These are phyloP conservation scores for Scolopax mira DNA, from an alignment of 2,113 vertebrate species.

Conservation along the genomic window DNA sequence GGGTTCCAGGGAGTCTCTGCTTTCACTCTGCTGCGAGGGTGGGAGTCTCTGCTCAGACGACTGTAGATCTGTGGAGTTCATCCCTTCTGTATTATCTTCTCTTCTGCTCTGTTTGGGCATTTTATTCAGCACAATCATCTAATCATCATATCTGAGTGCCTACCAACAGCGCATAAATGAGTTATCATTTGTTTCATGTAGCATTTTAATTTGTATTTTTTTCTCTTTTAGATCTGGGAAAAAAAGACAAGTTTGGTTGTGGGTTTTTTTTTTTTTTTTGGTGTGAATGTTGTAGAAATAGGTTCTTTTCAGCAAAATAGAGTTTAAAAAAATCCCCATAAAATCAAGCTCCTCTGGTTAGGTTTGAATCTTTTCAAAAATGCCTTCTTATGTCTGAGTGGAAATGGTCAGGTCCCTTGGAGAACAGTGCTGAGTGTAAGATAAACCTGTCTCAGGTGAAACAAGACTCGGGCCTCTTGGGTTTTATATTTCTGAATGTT, in stretches of 20 bases:
- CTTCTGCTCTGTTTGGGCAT: not conserved
- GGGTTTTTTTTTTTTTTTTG: not conserved
- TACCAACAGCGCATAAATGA: not conserved
- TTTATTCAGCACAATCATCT: not conserved
- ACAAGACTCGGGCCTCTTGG: conserved; percentile 3
- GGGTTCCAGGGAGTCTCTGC: not conserved
- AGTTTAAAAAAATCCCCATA: not conserved
- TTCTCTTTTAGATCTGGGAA: not conserved
- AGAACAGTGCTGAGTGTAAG: not conserved
- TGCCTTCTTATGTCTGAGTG: not conserved
- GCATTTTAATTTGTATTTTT: not conserved
- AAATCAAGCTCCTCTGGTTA: not conserved
- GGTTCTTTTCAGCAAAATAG: not conserved
- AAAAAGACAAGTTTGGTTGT: not conserved
- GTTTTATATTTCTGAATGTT: conserved; percentile 50
- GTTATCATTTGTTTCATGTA: not conserved
- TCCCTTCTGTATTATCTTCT: not conserved
- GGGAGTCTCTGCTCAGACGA: not conserved
- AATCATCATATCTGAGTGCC: not conserved
- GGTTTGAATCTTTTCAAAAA: not conserved
- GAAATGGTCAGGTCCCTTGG: not conserved
- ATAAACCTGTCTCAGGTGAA: conserved; percentile 14
- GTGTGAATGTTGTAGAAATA: not conserved
- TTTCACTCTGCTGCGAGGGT: not conserved
- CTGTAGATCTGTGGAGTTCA: not conserved